Percentiles rank a stretch among this genome's conserved stretches.
Evolutionary conservation across 2,113 vertebrate genomes (phyloP).

Genomic region (Cnemophilus loriae): DNA sequence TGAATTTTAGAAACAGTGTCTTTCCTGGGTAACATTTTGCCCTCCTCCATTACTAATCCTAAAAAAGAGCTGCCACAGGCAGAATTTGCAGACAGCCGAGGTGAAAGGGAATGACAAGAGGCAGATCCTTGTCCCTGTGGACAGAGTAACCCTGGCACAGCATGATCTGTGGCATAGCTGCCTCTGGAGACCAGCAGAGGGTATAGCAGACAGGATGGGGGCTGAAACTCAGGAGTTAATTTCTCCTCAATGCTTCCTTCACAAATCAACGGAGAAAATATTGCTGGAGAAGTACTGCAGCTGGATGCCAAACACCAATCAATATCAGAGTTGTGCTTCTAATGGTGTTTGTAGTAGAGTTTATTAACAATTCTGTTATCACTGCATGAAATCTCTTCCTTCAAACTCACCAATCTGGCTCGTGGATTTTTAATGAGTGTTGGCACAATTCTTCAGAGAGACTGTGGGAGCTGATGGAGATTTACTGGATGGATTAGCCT

Average conservation of each 20-base stretch:
- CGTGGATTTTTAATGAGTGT: constrained; percentile 34
- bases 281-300: neutral
- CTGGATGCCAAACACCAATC: neutral
- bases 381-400: neutral
- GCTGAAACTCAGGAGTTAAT: neutral
- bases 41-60: neutral
- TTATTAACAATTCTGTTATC: constrained; percentile 11
- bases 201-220: neutral
- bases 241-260: neutral
- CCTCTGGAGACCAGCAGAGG: neutral
- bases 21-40: neutral
- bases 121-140: neutral
- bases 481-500: constrained; percentile 1
- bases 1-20: neutral
- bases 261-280: neutral
- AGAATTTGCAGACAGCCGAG: neutral
- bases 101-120: neutral
- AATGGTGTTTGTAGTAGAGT: neutral
- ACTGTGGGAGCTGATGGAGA: neutral
- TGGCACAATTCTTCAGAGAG: neutral
- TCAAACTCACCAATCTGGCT: neutral
- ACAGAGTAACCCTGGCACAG: neutral
- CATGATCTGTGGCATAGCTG: accelerated
- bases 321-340: neutral
- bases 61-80: neutral